phyloP scores from a whole-genome alignment of 2,888 invertebrate species.

The Diarsia mendica region DNA sequence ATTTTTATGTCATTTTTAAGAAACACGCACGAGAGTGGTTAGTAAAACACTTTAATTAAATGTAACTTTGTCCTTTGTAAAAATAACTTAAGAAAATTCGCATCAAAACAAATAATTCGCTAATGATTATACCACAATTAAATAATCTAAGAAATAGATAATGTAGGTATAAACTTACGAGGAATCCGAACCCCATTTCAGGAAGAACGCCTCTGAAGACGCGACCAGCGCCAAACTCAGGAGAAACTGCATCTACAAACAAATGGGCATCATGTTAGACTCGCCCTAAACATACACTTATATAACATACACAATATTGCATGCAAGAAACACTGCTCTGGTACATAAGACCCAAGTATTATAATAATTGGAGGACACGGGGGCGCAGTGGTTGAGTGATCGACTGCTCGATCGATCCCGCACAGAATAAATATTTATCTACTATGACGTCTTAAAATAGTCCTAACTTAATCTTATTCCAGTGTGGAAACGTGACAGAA shows the following conservation, averaged over 20 bases:
- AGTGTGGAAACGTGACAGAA: too few relatives aligned
- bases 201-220: constrained; percentile 88
- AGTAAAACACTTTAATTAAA: not conserved
- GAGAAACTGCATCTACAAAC: constrained; percentile 84
- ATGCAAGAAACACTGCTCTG: too few relatives aligned
- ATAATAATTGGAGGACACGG: not conserved
- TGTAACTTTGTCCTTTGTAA: not conserved
- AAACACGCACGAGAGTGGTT: not conserved
- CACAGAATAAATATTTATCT: too few relatives aligned
- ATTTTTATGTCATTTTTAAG: not conserved
- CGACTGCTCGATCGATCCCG: too few relatives aligned
- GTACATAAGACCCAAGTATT: too few relatives aligned
- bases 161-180: constrained; percentile 78
- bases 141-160: not conserved
- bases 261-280: constrained; percentile 66
- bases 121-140: not conserved
- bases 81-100: constrained; percentile 9
- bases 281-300: not conserved
- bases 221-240: constrained; percentile 81
- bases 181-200: constrained; percentile 89
- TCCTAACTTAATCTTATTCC: too few relatives aligned
- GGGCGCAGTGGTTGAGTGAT: too few relatives aligned
- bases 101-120: constrained; percentile 31
- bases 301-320: not conserved
- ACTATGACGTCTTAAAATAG: too few relatives aligned